Evolutionary conservation across 2,113 vertebrate species (phyloP).

Genomic region (Calypte anna): DNA sequence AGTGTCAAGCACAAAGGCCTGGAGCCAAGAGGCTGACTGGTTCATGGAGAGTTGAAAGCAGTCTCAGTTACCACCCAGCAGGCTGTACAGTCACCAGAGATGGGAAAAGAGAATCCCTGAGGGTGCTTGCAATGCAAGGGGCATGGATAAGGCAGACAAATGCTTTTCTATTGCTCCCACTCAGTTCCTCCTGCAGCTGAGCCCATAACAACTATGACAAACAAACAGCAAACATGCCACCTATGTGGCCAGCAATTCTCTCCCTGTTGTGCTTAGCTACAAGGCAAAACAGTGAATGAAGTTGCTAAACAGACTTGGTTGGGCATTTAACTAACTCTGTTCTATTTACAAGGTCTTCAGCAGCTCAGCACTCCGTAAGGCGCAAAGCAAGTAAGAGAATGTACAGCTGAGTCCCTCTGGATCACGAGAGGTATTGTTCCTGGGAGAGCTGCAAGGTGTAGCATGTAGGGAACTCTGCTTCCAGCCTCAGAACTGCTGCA

Average conservation of each 20-base stretch:
- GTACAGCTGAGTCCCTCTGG: not conserved
- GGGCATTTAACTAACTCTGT: constrained; percentile 40
- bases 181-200: not conserved
- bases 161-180: not conserved
- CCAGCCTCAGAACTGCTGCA: constrained; percentile 88
- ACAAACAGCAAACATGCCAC: constrained; percentile 12
- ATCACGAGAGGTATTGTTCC: not conserved
- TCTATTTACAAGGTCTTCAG: constrained; percentile 53
- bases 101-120: constrained; percentile 10
- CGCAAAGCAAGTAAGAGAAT: not conserved
- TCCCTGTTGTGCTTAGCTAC: constrained; percentile 30
- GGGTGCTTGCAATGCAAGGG: not conserved
- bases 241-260: constrained; percentile 5
- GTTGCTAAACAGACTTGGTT: constrained; percentile 39
- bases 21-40: not conserved
- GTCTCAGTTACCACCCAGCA: constrained; percentile 33
- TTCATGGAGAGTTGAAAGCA: not conserved
- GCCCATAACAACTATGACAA: constrained; percentile 1
- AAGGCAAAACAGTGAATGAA: not conserved
- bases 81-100: not conserved
- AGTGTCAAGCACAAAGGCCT: not conserved
- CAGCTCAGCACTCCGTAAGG: constrained; percentile 17
- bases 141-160: not conserved
- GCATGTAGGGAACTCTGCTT: not conserved
- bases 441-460: not conserved